phyloP scores from a whole-genome alignment of 2,797 vertebrate species.

The Peromyscus nudipes region DNA sequence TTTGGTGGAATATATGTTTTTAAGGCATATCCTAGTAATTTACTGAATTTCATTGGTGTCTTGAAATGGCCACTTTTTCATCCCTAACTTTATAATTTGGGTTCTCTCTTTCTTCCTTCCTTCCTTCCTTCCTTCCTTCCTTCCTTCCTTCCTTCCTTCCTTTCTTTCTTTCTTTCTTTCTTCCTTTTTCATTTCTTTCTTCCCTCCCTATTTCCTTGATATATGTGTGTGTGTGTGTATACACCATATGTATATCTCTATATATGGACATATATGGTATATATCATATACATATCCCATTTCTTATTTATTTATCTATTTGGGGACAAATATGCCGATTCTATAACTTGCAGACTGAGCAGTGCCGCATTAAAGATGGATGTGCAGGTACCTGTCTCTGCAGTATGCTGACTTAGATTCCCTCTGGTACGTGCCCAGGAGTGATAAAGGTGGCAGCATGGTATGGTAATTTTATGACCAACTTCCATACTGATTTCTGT shows the following conservation, averaged over 20 bases:
- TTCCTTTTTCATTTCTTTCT: not conserved
- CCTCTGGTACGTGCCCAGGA: not conserved
- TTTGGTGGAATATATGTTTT: not conserved
- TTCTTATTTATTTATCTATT: not conserved
- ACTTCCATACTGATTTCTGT: not conserved
- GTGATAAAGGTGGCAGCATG: not conserved
- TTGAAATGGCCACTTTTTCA: not conserved
- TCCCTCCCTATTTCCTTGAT: not conserved
- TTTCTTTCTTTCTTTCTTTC: not conserved
- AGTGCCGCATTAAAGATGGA: not conserved
- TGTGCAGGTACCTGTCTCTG: not conserved
- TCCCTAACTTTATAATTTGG: not conserved
- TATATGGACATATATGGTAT: not conserved
- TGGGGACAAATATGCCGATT: not conserved
- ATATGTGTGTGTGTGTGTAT: not conserved
- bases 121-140: no score
- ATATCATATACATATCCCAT: not conserved
- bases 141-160: not conserved
- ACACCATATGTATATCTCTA: not conserved
- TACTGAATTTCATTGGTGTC: not conserved
- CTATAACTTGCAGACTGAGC: not conserved
- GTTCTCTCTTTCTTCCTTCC: fast-evolving
- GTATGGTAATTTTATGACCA: not conserved
- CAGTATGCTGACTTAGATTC: not conserved
- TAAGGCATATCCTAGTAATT: not conserved